Conservation (phyloP, 2,113 vertebrate species). For the Ailurus styani region DNA sequence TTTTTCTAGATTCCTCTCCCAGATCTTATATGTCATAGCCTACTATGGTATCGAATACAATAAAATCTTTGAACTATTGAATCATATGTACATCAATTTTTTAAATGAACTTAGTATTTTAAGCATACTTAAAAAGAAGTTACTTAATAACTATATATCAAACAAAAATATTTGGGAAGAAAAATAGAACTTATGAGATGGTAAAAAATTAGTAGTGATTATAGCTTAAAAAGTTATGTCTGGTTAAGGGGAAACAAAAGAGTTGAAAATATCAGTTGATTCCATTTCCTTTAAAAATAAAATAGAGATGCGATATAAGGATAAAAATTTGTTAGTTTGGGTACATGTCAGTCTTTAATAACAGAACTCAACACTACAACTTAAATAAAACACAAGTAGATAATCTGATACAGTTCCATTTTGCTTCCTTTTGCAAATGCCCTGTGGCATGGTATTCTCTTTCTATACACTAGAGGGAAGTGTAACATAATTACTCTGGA, state of each 20-base stretch:
- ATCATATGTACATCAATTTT: neutral
- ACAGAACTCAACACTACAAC: neutral
- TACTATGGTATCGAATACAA: neutral
- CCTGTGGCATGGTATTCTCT: constrained; percentile 13
- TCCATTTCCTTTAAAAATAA: neutral
- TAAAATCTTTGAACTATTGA: neutral
- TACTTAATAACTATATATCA: neutral
- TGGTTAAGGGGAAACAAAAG: neutral
- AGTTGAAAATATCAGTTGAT: neutral
- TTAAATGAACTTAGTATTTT: neutral
- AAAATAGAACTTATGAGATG: neutral
- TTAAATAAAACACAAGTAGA: neutral
- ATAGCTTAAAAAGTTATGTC: neutral
- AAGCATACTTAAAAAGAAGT: neutral
- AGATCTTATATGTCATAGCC: neutral
- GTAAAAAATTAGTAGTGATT: neutral
- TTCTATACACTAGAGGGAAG: constrained; percentile 77
- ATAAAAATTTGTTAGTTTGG: neutral
- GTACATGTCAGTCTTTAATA: neutral
- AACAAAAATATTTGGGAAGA: neutral
- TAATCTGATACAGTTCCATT: neutral
- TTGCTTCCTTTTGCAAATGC: neutral
- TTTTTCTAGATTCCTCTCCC: neutral
- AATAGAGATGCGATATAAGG: neutral
- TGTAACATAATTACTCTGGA: constrained; percentile 75